phyloP scores from a whole-genome alignment of 2,888 invertebrate species.

The Callosobruchus maculatus region DNA sequence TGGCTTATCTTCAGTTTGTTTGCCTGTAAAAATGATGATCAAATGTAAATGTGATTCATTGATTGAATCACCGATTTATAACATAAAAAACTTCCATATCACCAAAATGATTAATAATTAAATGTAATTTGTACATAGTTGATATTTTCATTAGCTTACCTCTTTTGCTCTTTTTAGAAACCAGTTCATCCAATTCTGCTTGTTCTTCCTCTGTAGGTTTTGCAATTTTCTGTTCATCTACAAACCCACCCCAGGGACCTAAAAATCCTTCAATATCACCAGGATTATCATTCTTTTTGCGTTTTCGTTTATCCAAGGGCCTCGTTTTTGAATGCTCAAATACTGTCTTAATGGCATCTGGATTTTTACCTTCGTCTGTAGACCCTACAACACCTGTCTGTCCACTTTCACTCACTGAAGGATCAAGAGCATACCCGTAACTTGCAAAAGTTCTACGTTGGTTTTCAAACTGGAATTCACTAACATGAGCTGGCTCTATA shows the following conservation, averaged over 20 bases:
- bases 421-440: slow-evolving; percentile 93
- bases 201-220: slow-evolving; percentile 93
- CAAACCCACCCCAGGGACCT: slow-evolving; percentile 96
- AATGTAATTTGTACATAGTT: neutral
- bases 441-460: slow-evolving; percentile 92
- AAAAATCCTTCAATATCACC: slow-evolving; percentile 91
- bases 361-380: slow-evolving; percentile 62
- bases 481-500: slow-evolving; percentile 92
- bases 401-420: slow-evolving; percentile 66
- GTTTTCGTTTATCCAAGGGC: slow-evolving; percentile 67
- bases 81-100: neutral
- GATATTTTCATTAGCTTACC: slow-evolving; percentile 48
- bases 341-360: slow-evolving; percentile 64
- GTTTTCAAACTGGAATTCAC: slow-evolving; percentile 96
- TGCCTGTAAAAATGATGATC: slow-evolving; percentile 36
- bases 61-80: neutral
- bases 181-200: slow-evolving; percentile 89
- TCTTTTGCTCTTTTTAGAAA: slow-evolving; percentile 86
- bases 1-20: slow-evolving; percentile 84
- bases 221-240: slow-evolving; percentile 83
- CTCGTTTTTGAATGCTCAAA: slow-evolving; percentile 80
- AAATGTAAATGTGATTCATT: no score
- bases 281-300: slow-evolving; percentile 84
- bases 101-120: neutral
- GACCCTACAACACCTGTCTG: slow-evolving; percentile 56